phyloP scores from a whole-genome alignment of 2,113 vertebrate genomes.

The Odocoileus virginianus region DNA sequence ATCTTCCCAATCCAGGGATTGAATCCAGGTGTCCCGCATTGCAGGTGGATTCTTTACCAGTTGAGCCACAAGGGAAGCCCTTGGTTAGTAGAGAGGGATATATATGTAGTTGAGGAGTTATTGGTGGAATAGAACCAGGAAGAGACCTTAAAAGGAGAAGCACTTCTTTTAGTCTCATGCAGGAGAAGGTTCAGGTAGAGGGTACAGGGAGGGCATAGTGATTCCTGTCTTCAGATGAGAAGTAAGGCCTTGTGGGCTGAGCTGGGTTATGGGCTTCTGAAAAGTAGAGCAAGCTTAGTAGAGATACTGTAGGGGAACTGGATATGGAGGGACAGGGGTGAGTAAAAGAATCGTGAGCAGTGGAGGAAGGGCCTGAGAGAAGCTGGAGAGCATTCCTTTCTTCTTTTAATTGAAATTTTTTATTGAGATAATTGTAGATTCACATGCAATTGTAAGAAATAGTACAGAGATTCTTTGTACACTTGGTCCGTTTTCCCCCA shows the following conservation, averaged over 20 bases:
- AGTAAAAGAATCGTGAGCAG: neutral
- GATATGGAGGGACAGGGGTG: neutral
- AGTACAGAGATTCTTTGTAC: neutral
- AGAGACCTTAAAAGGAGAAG: neutral
- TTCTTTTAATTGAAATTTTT: neutral
- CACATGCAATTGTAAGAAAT: neutral
- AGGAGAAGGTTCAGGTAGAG: neutral
- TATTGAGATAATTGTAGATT: constrained; percentile 28
- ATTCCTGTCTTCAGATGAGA: neutral
- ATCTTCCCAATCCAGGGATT: neutral
- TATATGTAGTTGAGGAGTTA: neutral
- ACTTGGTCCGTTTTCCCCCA: neutral
- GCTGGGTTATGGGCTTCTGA: neutral
- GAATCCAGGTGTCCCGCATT: neutral
- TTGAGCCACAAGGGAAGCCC: neutral
- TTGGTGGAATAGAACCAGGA: neutral
- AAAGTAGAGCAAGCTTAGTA: neutral
- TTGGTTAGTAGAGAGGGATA: neutral
- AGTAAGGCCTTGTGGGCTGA: neutral
- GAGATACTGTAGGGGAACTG: neutral
- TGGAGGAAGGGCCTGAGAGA: neutral
- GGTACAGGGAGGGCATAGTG: neutral
- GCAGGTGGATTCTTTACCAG: neutral
- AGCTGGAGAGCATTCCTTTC: neutral
- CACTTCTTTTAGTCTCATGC: neutral